Evolutionary conservation across 2,888 invertebrate species (phyloP), one percentile per base, ranked within the genome.

Genomic region (Augochlorella aurata): DNA sequence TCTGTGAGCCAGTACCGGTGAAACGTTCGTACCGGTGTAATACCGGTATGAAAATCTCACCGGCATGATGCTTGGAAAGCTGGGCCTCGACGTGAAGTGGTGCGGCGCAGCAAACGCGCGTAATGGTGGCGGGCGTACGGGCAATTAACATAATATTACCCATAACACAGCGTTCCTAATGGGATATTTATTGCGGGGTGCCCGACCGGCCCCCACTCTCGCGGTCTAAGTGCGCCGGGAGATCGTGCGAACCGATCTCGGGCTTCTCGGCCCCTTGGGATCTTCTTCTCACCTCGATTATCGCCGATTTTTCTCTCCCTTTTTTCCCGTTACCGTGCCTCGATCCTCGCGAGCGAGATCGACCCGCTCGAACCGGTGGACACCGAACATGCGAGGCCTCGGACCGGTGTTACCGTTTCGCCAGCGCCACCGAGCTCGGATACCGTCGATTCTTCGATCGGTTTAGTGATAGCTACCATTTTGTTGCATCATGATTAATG

Each of bases 111-210:
- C 71, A 44, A 77, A 69, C 66, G 70, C 24, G 61, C 65, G 75
- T 29, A 50, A 54, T 70, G 68, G 63, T 66, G 81, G 66, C 74
- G 77, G 47, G 16, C 47, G 74, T 77, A 67, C 77, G 66, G 77
- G 76, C 83, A 89, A 88, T 89, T 89, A 89, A 85, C 84, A 85
- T 89, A 87, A 89, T 85, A 84, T 87, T 85, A 83, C 76, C 77
- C 77, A 85, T 83, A 88, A 89, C 84, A 73, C 76, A 74, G 86
- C 90, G 85, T 87, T 88, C 80, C 68, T 90, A 90, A 89, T 90
- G 85, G 87, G 81, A 87, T 88, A 89, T 90, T 90, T 89, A 89
- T 90, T 85, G 79, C 84, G 66, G 74, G 54, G 21, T 65, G 76
- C 18, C 49, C 21, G 21, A 8, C 24, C 2, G 4, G 45, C 65